phyloP scores from a whole-genome alignment of 2,113 vertebrate genomes.

The Eretmochelys imbricata region DNA sequence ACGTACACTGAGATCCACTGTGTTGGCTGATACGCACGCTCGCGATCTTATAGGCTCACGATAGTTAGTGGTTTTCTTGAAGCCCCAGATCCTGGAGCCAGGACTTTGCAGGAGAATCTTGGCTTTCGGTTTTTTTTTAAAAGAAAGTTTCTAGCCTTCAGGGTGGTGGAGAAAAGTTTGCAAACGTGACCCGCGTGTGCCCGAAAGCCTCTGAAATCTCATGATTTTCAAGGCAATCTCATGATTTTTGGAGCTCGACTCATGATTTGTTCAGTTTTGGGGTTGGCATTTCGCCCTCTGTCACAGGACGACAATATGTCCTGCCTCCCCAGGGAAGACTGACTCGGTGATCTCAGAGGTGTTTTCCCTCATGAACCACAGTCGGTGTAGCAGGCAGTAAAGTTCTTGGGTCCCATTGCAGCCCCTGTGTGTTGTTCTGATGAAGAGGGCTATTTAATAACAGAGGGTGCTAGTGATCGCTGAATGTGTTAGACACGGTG shows the following conservation, averaged over 20 bases:
- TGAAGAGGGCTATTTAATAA: background rate
- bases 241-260: no score
- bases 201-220: background rate
- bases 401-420: background rate
- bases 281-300: background rate
- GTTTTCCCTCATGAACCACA: background rate
- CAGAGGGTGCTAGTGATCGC: background rate
- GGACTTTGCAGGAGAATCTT: background rate
- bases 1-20: background rate
- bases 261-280: no score
- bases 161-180: background rate
- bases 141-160: background rate
- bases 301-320: background rate
- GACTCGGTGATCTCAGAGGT: background rate
- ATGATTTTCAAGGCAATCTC: no score
- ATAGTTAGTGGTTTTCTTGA: background rate
- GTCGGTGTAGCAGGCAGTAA: background rate
- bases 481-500: background rate
- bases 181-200: background rate
- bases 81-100: background rate
- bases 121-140: background rate
- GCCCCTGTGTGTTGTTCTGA: background rate
- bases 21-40: background rate
- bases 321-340: background rate
- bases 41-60: background rate